phyloP scores from a whole-genome alignment of 1,140 invertebrate species.

The Leptoteleia sp. region DNA sequence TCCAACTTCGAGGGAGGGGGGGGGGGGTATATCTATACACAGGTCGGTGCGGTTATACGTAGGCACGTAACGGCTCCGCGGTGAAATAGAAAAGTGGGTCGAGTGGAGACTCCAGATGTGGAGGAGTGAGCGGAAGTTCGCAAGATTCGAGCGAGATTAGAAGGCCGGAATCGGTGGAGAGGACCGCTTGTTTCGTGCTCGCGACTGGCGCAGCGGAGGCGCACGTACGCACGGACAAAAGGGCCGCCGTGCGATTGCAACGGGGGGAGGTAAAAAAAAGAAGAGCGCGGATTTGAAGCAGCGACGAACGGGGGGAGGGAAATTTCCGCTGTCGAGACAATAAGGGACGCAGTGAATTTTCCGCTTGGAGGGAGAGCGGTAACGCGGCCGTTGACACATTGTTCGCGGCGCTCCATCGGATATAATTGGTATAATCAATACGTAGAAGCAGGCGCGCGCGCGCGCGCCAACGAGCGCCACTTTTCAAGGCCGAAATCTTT shows the following conservation, averaged over 20 bases:
- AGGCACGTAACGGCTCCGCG: no score
- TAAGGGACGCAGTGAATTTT: conserved; percentile 37
- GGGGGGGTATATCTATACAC: no score
- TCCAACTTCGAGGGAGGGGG: no score
- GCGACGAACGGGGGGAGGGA: conserved; percentile 21
- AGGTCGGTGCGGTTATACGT: no score
- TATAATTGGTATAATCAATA: conserved; percentile 48
- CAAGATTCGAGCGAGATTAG: conserved; percentile 61
- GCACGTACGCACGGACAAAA: conserved; percentile 11
- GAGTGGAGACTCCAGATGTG: conserved; percentile 58
- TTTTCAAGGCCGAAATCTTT: conserved; percentile 23
- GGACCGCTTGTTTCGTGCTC: conserved; percentile 60
- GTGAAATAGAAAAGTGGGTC: no score
- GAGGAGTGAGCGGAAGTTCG: conserved; percentile 52
- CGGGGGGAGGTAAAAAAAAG: conserved; percentile 49
- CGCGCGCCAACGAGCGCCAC: not conserved
- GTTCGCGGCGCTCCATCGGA: conserved; percentile 14
- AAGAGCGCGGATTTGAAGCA: conserved; percentile 16
- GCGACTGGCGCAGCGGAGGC: conserved; percentile 29
- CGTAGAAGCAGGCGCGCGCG: no score
- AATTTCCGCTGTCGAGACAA: conserved; percentile 28
- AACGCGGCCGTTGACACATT: conserved; percentile 26
- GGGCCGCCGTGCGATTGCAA: conserved; percentile 5
- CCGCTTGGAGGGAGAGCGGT: conserved; percentile 2
- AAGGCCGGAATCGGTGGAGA: conserved; percentile 58